These are phyloP conservation scores for Heterodera schachtii DNA, from an alignment of 1,140 invertebrate species.

Conservation along the genomic window DNA sequence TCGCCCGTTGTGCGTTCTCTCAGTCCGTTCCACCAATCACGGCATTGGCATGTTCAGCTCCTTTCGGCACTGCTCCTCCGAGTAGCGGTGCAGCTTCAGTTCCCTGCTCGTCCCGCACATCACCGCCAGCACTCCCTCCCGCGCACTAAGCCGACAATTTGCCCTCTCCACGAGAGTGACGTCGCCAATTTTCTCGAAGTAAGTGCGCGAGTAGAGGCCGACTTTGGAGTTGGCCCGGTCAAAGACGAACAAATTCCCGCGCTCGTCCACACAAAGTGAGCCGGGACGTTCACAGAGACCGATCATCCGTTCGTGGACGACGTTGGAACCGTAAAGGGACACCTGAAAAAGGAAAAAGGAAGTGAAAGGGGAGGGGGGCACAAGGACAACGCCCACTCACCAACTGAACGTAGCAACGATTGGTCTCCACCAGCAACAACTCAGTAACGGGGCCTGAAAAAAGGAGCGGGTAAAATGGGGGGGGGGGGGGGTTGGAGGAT, in stretches of 20 bases:
- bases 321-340: slow-evolving; percentile 39
- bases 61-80: slow-evolving; percentile 2
- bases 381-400: slow-evolving; percentile 2
- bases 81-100: slow-evolving; percentile 33
- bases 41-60: slow-evolving; percentile 26
- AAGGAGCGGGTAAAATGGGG: neutral
- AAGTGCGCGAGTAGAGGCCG: slow-evolving; percentile 35
- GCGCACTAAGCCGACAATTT: slow-evolving; percentile 32
- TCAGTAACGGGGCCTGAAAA: slow-evolving; percentile 40
- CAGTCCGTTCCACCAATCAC: neutral
- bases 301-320: slow-evolving; percentile 41
- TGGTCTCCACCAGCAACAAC: slow-evolving; percentile 38
- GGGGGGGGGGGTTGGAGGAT: too few relatives aligned
- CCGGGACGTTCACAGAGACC: slow-evolving; percentile 49
- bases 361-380: slow-evolving; percentile 12
- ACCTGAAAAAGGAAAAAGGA: slow-evolving; percentile 7
- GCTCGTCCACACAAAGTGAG: slow-evolving; percentile 44
- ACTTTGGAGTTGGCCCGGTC: slow-evolving; percentile 43
- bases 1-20: neutral
- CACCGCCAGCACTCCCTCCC: slow-evolving; percentile 37
- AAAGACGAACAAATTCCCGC: slow-evolving; percentile 52
- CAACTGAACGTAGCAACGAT: slow-evolving; percentile 37
- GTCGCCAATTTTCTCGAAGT: slow-evolving; percentile 43
- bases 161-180: slow-evolving; percentile 38
- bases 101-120: slow-evolving; percentile 25